phyloP scores from a whole-genome alignment of 2,113 vertebrate genomes.

The Pluvialis apricaria region DNA sequence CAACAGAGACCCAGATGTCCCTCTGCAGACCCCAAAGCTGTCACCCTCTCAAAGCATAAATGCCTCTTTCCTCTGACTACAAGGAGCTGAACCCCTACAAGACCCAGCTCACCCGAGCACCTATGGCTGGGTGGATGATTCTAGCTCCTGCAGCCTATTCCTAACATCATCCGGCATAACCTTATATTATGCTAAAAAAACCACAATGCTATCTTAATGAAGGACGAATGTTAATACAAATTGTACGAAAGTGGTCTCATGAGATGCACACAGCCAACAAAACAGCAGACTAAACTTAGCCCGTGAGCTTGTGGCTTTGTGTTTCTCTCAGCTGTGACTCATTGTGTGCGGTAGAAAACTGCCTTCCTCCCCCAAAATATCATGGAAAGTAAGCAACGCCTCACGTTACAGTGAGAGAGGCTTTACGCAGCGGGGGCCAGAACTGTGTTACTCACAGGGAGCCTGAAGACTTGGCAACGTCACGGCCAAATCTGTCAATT shows the following conservation, averaged over 20 bases:
- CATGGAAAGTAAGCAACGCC: not conserved
- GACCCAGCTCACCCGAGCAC: not conserved
- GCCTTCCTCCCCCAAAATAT: not conserved
- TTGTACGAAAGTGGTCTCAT: not conserved
- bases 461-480: not conserved
- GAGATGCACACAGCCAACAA: not conserved
- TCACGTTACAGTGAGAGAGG: not conserved
- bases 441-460: not conserved
- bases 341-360: not conserved
- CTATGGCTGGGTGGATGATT: not conserved
- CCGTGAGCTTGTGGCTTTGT: not conserved
- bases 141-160: not conserved
- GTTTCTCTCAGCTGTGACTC: slow-evolving; percentile 27
- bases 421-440: not conserved
- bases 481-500: not conserved
- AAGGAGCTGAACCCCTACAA: not conserved
- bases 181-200: not conserved
- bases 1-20: not conserved
- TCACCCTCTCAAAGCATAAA: not conserved
- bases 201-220: not conserved
- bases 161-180: not conserved
- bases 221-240: not conserved
- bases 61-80: not conserved
- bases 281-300: not conserved
- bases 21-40: not conserved